Base-by-base conservation (phyloP, 2,888 invertebrate genomes). In the Abrostola triplasia region DNA sequence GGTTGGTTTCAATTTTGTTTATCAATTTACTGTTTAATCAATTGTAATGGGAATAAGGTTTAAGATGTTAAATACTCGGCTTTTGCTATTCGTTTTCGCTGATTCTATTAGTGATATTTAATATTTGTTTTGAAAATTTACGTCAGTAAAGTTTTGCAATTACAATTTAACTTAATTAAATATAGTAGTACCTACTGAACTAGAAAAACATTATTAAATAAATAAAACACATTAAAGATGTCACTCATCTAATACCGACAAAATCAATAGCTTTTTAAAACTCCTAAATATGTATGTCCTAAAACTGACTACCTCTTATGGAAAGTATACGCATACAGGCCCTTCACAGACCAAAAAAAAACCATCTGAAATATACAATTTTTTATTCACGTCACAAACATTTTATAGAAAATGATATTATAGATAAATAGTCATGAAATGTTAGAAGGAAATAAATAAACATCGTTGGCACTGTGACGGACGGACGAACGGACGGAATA, bases 401-500 rank as follows among this genome's bases (percentile, higher is more conserved):
- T 67, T 72, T 69, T 65, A 70, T 64, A 59, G 44, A 54, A 70
- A 52, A 67, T 54, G 80, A 72, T 78, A 75, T 61, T 69, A 72
- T 63, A 78, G 70, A 80, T 73, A 80, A 74, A 80, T 77, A 76
- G 67, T 70, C 58, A 67, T 72, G 74, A 78, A 82, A 79, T 73
- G 77, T 76, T 73, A 77, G 82, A 73, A 82, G 75, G 84, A 84
- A 84, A 84, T 86, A 84, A 86, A 87, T 83, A 84, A 82, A 81
- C 79, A 81, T 73, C 70, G 60, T 51, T 13, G 51, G 52, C 36
- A 48, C 38, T 50, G 66, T 80, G 81, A 80, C 77, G 83, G 85
- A 86, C 82, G 79, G 81, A 87, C 84, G 82, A 24, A 24, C 24
- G 24, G 88, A 87, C 89, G 85, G 85, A 81, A 81, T 81, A 88